Conservation (phyloP, 2,797 vertebrate genomes). For the Myotis myotis region DNA sequence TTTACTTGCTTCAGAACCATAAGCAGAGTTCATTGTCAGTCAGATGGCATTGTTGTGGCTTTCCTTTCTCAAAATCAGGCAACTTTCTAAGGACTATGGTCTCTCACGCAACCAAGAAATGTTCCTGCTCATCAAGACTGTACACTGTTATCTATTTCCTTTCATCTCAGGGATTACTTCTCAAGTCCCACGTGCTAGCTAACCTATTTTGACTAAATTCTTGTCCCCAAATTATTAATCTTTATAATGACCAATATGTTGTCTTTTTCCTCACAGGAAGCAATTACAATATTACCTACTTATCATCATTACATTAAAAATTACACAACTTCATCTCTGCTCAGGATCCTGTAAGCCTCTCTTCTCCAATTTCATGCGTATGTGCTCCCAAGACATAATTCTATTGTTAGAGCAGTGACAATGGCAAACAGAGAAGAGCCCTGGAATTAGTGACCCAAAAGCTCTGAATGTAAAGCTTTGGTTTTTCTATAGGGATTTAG, state of each 20-base stretch:
- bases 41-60: neutral
- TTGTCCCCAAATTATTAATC: neutral
- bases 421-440: neutral
- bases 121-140: neutral
- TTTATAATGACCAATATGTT: neutral
- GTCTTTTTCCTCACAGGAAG: neutral
- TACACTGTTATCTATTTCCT: neutral
- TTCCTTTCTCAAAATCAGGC: neutral
- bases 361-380: neutral
- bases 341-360: neutral
- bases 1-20: slow-evolving; percentile 6
- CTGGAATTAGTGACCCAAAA: neutral
- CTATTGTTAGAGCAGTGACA: neutral
- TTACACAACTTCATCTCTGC: neutral
- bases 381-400: neutral
- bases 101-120: neutral
- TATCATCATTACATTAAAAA: neutral
- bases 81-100: neutral
- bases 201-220: neutral
- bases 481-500: neutral
- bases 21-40: neutral
- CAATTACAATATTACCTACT: neutral
- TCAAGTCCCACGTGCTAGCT: neutral
- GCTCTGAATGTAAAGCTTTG: neutral
- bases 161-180: neutral